A percentile compares a stretch with the other conserved stretches of the same genome.
These are phyloP conservation scores for Mongoloraphidia duomilia DNA, from an alignment of 2,888 invertebrate species.

Conservation along the genomic window DNA sequence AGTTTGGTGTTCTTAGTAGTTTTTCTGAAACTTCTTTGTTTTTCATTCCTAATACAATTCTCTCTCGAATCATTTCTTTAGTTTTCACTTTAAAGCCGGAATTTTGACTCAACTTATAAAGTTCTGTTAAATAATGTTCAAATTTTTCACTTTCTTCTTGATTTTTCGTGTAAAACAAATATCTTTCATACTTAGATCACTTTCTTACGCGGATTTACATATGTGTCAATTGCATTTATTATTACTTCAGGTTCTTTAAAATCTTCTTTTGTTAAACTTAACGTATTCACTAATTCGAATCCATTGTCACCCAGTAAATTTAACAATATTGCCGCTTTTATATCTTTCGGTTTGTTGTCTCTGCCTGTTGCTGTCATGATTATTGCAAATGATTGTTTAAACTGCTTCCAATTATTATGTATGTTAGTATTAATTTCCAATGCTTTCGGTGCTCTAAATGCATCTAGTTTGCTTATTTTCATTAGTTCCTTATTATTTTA, in stretches of 20 bases:
- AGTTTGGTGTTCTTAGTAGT: slow-evolving; percentile 6
- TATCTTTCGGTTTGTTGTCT: not conserved
- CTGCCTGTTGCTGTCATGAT: slow-evolving; percentile 9
- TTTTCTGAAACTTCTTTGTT: slow-evolving; percentile 12
- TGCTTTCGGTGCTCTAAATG: slow-evolving; percentile 5
- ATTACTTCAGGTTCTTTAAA: slow-evolving; percentile 6
- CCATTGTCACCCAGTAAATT: slow-evolving; percentile 11
- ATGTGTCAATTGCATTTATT: slow-evolving; percentile 8
- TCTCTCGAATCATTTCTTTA: slow-evolving; percentile 12
- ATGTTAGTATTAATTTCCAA: slow-evolving; percentile 9
- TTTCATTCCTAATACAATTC: slow-evolving; percentile 12
- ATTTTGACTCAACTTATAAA: slow-evolving; percentile 13
- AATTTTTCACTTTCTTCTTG: slow-evolving; percentile 16
- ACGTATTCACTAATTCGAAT: slow-evolving; percentile 9
- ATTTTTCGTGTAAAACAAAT: slow-evolving; percentile 13
- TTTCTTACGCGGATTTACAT: slow-evolving; percentile 23
- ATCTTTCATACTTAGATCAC: slow-evolving; percentile 11
- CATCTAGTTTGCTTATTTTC: not conserved
- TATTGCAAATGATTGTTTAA: slow-evolving; percentile 8
- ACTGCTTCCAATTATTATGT: slow-evolving; percentile 8
- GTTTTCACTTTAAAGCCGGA: slow-evolving; percentile 14
- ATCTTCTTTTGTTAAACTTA: slow-evolving; percentile 8
- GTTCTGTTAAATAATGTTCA: slow-evolving; percentile 14
- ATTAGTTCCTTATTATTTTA: too few relatives aligned
- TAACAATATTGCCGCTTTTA: slow-evolving; percentile 9